Evolutionary conservation across 1,140 invertebrate species (phyloP), one percentile per base, ranked within the genome.

Genomic region (Bombus pyrosoma): DNA sequence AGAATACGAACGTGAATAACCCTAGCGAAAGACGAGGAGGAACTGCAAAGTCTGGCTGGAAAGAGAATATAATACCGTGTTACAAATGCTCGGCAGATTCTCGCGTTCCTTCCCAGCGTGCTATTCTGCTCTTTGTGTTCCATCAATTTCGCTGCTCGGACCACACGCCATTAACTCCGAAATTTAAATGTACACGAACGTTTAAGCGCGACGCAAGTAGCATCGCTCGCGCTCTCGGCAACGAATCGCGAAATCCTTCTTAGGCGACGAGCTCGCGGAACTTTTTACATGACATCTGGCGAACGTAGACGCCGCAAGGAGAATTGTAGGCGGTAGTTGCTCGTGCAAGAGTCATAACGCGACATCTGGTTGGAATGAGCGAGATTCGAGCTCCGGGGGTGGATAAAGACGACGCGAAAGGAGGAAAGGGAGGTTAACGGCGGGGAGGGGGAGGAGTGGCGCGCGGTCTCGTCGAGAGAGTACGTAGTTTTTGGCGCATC

Each of bases 271-370:
- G 39, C 66, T 57, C 32, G 32, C 62, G 32, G 43, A 86, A 89
- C 83, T 92, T 92, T 92, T 92, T 91, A 89, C 86, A 77, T 79
- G 87, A 89, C 92, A 92, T 92, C 91, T 92, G 91, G 89, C 86
- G 86, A 73, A 89, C 79, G 84, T 57, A 66, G 83, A 75, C 64
- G 47, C 47, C 32, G 43, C 43, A 64, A 32, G 34, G 81, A 39
- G 66, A 81, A 74, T 78, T 64, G 75, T 88, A 83, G 90, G 64
- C 32, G 28, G 78, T 87, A 59, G 88, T 81, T 81, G 88, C 37
- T 83, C 82, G 76, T 83, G 72, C 77, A 39, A 90, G 87, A 91
- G 84, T 92, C 92, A 77, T 92, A 92, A 91, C 89, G 90, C 87
- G 90, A 91, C 92, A 92, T 92, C 92, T 92, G 92, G 81, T 80